Evolutionary conservation across 1,140 invertebrate species (phyloP), one percentile per base, ranked within the genome.

Genomic region (Pseudomyrmex dendroicus): DNA sequence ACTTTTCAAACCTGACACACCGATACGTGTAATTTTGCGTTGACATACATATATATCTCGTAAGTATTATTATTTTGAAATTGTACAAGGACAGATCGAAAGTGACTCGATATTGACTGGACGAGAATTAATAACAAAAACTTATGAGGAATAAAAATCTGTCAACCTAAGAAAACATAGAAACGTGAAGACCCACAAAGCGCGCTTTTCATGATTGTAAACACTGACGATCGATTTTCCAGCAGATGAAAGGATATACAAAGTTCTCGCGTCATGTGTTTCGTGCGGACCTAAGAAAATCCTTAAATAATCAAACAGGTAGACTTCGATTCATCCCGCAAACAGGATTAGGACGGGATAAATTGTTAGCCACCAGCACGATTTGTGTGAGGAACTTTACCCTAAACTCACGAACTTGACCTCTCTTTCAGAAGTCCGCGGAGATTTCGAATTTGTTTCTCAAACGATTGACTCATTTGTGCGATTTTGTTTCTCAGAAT

Each of bases 281-380:
- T 63, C 7, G 7, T 15, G 13, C 17, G 17, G 25, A 56, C 12
- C 15, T 4, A 17, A 22, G 12, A 52, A 48, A 57, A 78, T 68
- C 50, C 22, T 68, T 78, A 68, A 68, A 68, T 74, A 50, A 48
- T 62, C 72, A 62, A 73, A 50, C n/a, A 64, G n/a, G n/a, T 64
- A 12, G 7, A 56, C 20, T 20, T 20, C 35, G 13, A 12, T 73
- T 62, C 5, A 46, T 15, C 17, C 48, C 35, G 20, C 57, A 63
- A 73, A 82, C 57, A 82, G 72, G 48, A 73, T 73, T 73, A 82
- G 25, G 57, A 12, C 17, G 48, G 62, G 44, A 73, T 72, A 63
- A 62, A 82, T 9, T 20, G 35, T 56, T 57, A 12, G 8, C 5
- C 35, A 48, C 4, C 5, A 46, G 10, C 35, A 57, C 3, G 17